phyloP scores from a whole-genome alignment of 2,113 vertebrate species.

The Macquaria australasica region DNA sequence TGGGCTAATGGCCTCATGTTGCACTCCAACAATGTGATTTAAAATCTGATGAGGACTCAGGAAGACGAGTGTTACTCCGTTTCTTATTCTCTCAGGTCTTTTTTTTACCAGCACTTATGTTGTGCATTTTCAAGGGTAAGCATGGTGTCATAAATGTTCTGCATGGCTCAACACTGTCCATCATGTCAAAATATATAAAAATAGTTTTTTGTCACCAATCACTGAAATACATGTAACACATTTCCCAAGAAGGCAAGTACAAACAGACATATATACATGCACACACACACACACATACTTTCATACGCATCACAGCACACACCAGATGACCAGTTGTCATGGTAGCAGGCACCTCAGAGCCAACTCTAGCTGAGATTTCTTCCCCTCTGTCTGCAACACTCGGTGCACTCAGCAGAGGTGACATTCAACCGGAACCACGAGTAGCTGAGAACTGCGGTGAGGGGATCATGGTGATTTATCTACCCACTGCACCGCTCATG shows the following conservation, averaged over 20 bases:
- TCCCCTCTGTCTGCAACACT: conserved; percentile 53
- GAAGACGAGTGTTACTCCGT: neutral
- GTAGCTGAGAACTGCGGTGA: conserved; percentile 23
- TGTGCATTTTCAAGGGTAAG: neutral
- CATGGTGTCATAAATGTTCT: neutral
- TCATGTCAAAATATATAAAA: conserved; percentile 32
- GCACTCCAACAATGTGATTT: neutral
- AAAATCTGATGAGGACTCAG: neutral
- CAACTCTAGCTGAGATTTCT: conserved; percentile 59
- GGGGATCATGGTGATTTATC: conserved; percentile 35
- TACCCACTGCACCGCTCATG: neutral
- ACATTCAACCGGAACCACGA: conserved; percentile 60
- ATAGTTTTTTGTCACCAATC: conserved; percentile 4
- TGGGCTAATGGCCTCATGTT: neutral
- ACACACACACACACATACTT: conserved; percentile 1
- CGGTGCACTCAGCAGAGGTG: conserved; percentile 56
- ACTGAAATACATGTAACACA: conserved; percentile 8
- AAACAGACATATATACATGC: conserved; percentile 9
- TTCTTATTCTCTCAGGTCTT: neutral
- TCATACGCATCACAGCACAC: conserved; percentile 28
- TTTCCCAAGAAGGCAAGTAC: conserved; percentile 10
- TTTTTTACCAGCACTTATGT: neutral
- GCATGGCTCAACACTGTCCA: neutral
- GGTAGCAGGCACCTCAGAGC: conserved; percentile 62
- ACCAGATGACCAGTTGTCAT: conserved; percentile 76